Conservation (phyloP, 2,888 invertebrate species). For the Cosmorhoe ocellata region DNA sequence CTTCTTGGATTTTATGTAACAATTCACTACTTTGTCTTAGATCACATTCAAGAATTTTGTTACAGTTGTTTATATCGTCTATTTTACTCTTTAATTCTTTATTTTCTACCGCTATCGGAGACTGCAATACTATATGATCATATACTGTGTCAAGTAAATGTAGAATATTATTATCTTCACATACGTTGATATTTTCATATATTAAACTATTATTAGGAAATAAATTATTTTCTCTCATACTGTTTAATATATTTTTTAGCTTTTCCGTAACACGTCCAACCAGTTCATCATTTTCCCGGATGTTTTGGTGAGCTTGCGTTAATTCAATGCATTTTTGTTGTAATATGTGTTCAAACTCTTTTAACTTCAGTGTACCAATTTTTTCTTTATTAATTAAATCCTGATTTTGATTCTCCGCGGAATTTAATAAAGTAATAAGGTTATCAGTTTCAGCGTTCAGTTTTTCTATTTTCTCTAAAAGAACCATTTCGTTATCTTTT, state of each 20-base stretch:
- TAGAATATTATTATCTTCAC: slow-evolving; percentile 41
- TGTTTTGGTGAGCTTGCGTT: slow-evolving; percentile 25
- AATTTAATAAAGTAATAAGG: slow-evolving; percentile 32
- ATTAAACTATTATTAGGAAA: slow-evolving; percentile 1
- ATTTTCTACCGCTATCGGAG: slow-evolving; percentile 44
- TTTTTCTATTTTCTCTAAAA: slow-evolving; percentile 30
- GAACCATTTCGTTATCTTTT: slow-evolving; percentile 28
- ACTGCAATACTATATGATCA: slow-evolving; percentile 33
- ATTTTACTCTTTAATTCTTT: slow-evolving; percentile 23
- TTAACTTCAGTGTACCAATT: slow-evolving; percentile 29
- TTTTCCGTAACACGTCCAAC: slow-evolving; percentile 45
- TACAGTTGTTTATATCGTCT: slow-evolving; percentile 11
- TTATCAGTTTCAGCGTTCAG: slow-evolving; percentile 20
- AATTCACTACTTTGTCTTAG: slow-evolving; percentile 44
- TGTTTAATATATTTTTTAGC: slow-evolving; percentile 36
- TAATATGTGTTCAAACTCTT: slow-evolving; percentile 34
- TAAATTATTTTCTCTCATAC: slow-evolving; percentile 11
- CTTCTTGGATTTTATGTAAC: slow-evolving; percentile 47
- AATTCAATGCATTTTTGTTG: slow-evolving; percentile 38
- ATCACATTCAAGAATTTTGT: slow-evolving; percentile 32
- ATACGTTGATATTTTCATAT: slow-evolving; percentile 29
- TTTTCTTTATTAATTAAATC: slow-evolving; percentile 36
- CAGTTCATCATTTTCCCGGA: slow-evolving; percentile 37
- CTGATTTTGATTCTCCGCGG: slow-evolving; percentile 31
- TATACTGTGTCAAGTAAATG: slow-evolving; percentile 49